A percentile compares a stretch with the other conserved stretches of the same genome.
Conservation (phyloP, 2,888 invertebrate species). For the Sinotaia quadrata region DNA sequence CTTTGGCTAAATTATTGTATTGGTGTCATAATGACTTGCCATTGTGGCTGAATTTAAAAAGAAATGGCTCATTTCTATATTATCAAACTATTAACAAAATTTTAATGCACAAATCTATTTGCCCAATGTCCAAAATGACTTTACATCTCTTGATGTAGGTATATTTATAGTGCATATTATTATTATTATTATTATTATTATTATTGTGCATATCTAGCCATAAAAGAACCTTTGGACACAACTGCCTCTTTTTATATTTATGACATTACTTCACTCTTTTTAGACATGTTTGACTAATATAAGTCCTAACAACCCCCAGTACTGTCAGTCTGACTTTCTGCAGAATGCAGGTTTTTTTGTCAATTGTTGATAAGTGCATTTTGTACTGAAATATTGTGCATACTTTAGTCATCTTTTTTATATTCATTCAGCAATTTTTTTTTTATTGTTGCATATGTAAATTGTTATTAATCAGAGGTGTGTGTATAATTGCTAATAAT, state of each 20-base stretch:
- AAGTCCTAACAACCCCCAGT: neutral
- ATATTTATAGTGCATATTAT: neutral
- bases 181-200: too few relatives aligned
- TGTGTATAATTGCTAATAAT: too few relatives aligned
- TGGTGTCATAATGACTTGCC: too few relatives aligned
- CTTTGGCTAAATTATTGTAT: too few relatives aligned
- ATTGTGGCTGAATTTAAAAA: too few relatives aligned
- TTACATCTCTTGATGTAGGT: neutral
- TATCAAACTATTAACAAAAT: too few relatives aligned
- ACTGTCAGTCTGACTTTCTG: neutral
- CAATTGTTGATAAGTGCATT: neutral
- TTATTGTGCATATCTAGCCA: neutral
- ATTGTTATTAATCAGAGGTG: too few relatives aligned
- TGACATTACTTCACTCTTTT: neutral
- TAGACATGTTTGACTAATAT: neutral
- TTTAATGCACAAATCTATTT: too few relatives aligned
- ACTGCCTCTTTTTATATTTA: slow-evolving; percentile 15
- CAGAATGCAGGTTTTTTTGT: neutral
- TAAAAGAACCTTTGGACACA: neutral
- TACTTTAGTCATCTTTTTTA: neutral
- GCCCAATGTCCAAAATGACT: too few relatives aligned
- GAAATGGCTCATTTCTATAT: too few relatives aligned
- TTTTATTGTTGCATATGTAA: neutral
- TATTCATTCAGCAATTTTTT: neutral
- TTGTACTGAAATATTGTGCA: neutral